Evolutionary conservation across 2,113 vertebrate species (phyloP).

Genomic region (Lagopus leucura): DNA sequence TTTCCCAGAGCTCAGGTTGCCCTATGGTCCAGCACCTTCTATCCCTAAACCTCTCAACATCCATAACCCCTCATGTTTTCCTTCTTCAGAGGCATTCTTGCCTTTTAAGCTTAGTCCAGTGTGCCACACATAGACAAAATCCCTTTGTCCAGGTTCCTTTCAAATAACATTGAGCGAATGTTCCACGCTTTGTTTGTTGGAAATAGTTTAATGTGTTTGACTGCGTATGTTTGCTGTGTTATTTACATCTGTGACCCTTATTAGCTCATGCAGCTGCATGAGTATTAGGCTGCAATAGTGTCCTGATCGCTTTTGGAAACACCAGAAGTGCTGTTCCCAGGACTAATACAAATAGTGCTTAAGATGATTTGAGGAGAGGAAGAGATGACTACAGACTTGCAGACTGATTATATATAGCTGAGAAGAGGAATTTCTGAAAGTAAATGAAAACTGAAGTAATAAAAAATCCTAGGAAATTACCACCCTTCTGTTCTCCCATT

Average conservation of each 20-base stretch:
- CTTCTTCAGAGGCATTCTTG: neutral
- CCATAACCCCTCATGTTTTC: accelerated
- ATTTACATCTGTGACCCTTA: neutral
- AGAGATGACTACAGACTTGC: neutral
- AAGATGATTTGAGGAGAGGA: neutral
- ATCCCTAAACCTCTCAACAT: neutral
- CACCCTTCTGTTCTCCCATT: neutral
- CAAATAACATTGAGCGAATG: neutral
- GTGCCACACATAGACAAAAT: neutral
- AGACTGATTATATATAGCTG: neutral
- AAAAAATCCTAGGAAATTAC: neutral
- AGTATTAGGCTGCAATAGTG: neutral
- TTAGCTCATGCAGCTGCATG: neutral
- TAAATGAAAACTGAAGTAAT: neutral
- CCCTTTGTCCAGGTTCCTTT: neutral
- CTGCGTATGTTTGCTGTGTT: neutral
- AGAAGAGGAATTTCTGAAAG: neutral
- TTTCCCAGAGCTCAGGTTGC: neutral
- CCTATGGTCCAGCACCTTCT: neutral
- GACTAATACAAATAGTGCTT: neutral
- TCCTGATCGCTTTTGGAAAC: neutral
- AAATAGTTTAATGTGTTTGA: neutral
- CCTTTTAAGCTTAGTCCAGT: neutral
- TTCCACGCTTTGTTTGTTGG: neutral
- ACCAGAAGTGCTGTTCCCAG: neutral